phyloP scores from a whole-genome alignment of 2,888 invertebrate species.

The Drosophila diplacantha region DNA sequence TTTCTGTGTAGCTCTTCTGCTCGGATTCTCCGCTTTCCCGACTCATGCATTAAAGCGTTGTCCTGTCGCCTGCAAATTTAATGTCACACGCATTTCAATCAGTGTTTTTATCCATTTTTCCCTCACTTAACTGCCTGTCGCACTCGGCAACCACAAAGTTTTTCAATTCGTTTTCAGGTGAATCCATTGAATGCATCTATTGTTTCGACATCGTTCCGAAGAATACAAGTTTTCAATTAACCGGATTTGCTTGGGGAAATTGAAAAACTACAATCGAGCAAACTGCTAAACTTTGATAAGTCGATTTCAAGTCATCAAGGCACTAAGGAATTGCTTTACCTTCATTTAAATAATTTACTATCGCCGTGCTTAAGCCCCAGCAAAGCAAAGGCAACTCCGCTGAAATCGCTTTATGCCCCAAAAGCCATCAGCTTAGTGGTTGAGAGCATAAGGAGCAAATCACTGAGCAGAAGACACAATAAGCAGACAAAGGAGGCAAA shows the following conservation, averaged over 20 bases:
- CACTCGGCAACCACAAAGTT: constrained; percentile 13
- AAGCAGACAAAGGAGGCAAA: constrained; percentile 23
- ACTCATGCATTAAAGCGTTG: constrained; percentile 46
- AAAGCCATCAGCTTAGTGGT: constrained; percentile 46
- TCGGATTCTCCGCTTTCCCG: constrained; percentile 21
- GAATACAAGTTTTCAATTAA: constrained; percentile 18
- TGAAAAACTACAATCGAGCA: constrained; percentile 27
- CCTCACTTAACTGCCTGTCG: not conserved
- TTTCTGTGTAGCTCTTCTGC: constrained; percentile 13
- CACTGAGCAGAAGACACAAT: constrained; percentile 42
- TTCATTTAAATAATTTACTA: constrained; percentile 25
- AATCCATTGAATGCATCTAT: constrained; percentile 1
- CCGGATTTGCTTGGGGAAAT: constrained; percentile 1
- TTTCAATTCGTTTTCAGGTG: constrained; percentile 11
- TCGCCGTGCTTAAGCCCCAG: constrained; percentile 17
- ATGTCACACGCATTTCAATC: constrained; percentile 23
- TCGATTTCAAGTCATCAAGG: not conserved
- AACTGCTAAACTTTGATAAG: constrained; percentile 10
- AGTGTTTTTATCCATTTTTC: constrained; percentile 5
- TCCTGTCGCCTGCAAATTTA: constrained; percentile 39
- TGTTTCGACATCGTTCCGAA: constrained; percentile 1
- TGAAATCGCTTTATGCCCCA: constrained; percentile 30
- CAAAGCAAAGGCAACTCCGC: constrained; percentile 4
- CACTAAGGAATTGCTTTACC: not conserved
- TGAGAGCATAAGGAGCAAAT: constrained; percentile 44